Percentiles rank a stretch among this genome's conserved stretches.
Conservation (phyloP, 2,888 invertebrate genomes). For the Osedax fenrisi region DNA sequence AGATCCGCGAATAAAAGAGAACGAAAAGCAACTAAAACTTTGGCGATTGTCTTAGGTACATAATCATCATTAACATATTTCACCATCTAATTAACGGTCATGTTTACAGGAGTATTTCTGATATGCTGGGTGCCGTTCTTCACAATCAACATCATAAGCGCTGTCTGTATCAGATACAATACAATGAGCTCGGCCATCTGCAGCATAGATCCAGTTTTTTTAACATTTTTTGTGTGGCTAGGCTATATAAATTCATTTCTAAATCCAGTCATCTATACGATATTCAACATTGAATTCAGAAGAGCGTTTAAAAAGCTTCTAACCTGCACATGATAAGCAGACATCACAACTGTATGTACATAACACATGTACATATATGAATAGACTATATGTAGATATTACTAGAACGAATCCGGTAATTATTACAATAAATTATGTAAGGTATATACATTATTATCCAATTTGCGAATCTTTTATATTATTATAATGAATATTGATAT, state of each 20-base stretch:
- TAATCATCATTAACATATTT: no score
- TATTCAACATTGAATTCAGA: slow-evolving; percentile 65
- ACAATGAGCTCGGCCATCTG: slow-evolving; percentile 61
- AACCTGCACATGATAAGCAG: neutral
- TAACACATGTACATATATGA: neutral
- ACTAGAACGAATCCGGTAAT: neutral
- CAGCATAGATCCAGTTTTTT: slow-evolving; percentile 41
- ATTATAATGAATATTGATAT: no score
- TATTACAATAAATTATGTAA: neutral
- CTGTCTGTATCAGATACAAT: slow-evolving; percentile 68
- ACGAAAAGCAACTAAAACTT: slow-evolving; percentile 90
- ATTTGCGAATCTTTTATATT: no score
- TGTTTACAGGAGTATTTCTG: slow-evolving; percentile 79
- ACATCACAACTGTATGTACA: neutral
- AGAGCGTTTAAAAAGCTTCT: slow-evolving; percentile 92
- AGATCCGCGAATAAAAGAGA: slow-evolving; percentile 55
- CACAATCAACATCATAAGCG: slow-evolving; percentile 90
- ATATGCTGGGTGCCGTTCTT: slow-evolving; percentile 99
- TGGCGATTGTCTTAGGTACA: slow-evolving; percentile 89
- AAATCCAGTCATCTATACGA: slow-evolving; percentile 60
- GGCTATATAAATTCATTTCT: slow-evolving; percentile 81
- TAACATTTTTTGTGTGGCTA: slow-evolving; percentile 72
- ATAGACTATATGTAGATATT: no score
- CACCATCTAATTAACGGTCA: slow-evolving; percentile 31
- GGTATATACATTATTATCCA: neutral